A percentile compares a stretch with the other conserved stretches of the same genome.
Evolutionary conservation across 1,140 invertebrate species (phyloP).

Genomic region (Triops longicaudatus): DNA sequence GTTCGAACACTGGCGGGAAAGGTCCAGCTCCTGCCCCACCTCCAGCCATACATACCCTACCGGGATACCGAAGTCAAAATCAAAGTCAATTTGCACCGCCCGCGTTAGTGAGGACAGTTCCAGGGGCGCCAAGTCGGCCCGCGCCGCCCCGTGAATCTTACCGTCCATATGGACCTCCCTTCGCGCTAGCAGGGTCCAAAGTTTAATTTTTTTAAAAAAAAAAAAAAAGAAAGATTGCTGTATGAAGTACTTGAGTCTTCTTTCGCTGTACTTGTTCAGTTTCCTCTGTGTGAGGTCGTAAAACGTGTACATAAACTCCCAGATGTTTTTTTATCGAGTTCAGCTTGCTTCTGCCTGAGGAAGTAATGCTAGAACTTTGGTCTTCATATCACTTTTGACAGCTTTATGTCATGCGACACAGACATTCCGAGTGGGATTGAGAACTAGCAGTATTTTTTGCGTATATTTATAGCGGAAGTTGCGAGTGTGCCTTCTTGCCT

Average conservation of each 20-base stretch:
- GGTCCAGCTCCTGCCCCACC: neutral
- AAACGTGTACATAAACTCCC: neutral
- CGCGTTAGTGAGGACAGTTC: neutral
- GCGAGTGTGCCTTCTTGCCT: slow-evolving; percentile 4
- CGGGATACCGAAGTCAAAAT: neutral
- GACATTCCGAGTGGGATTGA: neutral
- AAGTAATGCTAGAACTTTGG: neutral
- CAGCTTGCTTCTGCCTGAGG: slow-evolving; percentile 1
- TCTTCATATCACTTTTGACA: neutral
- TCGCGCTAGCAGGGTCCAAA: neutral
- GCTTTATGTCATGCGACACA: neutral
- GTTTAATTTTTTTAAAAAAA: neutral
- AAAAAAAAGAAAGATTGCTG: too few relatives aligned
- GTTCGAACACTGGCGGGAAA: neutral
- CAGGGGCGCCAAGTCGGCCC: neutral
- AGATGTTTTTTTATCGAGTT: neutral
- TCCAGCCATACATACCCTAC: neutral
- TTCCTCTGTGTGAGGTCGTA: neutral
- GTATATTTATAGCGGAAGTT: neutral
- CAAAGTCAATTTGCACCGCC: neutral
- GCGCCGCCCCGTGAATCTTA: neutral
- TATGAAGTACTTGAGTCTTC: neutral
- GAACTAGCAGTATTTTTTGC: neutral
- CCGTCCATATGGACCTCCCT: neutral
- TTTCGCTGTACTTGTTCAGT: neutral